Percentiles rank a stretch among this genome's conserved stretches.
phyloP scores from a whole-genome alignment of 2,888 invertebrate species.

The Notodonta ziczac region DNA sequence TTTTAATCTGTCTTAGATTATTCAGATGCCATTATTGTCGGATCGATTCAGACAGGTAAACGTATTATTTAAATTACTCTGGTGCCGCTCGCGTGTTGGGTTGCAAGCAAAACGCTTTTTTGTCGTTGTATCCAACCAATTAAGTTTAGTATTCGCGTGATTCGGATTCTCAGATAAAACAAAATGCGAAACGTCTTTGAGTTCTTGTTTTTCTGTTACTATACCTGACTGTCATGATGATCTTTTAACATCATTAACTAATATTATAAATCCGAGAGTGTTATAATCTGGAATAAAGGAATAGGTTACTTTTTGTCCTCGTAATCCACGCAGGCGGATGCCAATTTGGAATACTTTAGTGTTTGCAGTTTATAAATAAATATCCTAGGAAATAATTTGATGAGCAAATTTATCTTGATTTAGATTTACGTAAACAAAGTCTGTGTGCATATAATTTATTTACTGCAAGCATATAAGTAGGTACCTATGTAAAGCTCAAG shows the following conservation, averaged over 20 bases:
- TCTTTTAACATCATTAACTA: too few species aligned
- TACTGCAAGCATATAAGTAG: too few species aligned
- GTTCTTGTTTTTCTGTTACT: not conserved
- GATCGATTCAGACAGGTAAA: slow-evolving; percentile 67
- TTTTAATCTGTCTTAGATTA: slow-evolving; percentile 53
- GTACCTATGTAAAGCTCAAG: not conserved
- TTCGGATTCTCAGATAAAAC: slow-evolving; percentile 61
- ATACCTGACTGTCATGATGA: too few species aligned
- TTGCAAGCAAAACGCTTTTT: slow-evolving; percentile 74
- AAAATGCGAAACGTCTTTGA: slow-evolving; percentile 36
- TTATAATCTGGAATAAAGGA: too few species aligned
- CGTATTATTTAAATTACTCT: slow-evolving; percentile 74
- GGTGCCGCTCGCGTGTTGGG: slow-evolving; percentile 66
- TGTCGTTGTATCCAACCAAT: slow-evolving; percentile 71
- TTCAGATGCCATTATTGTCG: slow-evolving; percentile 62
- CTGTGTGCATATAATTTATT: too few species aligned
- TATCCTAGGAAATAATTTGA: too few species aligned
- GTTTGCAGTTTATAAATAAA: not conserved
- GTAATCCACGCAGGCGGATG: too few species aligned
- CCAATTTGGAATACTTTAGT: slow-evolving; percentile 11
- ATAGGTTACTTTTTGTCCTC: too few species aligned
- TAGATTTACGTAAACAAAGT: not conserved
- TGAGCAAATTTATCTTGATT: not conserved
- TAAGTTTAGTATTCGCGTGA: slow-evolving; percentile 73
- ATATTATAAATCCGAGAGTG: too few species aligned